These are phyloP conservation scores for Zingel zingel DNA, from an alignment of 2,113 vertebrate genomes.

Conservation along the genomic window DNA sequence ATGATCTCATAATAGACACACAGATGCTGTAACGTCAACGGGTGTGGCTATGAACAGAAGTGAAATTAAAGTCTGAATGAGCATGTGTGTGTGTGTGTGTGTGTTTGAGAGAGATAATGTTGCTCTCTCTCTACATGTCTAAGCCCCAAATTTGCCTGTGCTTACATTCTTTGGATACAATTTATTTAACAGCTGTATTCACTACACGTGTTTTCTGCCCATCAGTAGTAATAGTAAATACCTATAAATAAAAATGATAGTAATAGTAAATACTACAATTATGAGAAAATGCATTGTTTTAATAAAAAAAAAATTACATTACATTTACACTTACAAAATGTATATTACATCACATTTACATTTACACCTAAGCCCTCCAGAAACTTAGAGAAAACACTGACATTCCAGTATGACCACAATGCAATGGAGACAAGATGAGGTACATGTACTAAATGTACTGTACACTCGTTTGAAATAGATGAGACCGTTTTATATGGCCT, in stretches of 20 bases:
- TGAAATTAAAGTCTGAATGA: background rate
- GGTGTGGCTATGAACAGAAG: background rate
- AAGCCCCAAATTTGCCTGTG: background rate
- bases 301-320: too few relatives aligned
- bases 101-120: too few relatives aligned
- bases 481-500: background rate
- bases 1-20: background rate
- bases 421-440: background rate
- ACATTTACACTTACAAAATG: too few relatives aligned
- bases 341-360: too few relatives aligned
- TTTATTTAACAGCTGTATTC: background rate
- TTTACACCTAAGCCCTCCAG: too few relatives aligned
- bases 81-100: background rate
- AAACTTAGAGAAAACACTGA: too few relatives aligned
- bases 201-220: background rate
- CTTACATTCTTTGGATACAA: background rate
- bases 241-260: too few relatives aligned
- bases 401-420: background rate
- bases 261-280: too few relatives aligned
- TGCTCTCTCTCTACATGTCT: too few relatives aligned
- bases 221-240: background rate
- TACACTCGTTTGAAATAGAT: background rate
- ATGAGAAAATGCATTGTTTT: too few relatives aligned
- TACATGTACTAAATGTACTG: background rate
- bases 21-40: background rate